Evolutionary conservation across 1,140 invertebrate species (phyloP), one percentile per base, ranked within the genome.

Genomic region (Ylistrum balloti): DNA sequence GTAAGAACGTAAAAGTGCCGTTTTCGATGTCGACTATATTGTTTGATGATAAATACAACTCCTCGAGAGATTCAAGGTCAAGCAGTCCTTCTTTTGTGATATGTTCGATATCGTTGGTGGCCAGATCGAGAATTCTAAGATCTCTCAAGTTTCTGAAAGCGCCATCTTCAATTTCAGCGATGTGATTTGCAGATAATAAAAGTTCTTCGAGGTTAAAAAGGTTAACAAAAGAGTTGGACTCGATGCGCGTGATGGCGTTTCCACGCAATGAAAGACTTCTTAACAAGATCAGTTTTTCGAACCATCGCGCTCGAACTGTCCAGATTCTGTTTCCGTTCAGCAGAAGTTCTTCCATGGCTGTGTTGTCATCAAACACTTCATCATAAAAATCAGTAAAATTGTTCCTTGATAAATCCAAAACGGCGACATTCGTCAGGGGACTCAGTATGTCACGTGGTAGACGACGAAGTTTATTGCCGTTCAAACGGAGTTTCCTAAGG

Each of bases 381-480:
- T 91, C 91, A 28, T 88, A 91, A 41, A 91, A 90, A 38, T 90
- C 89, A 0, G 91, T 90, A 17, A 91, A 86, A 45, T 91, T 91
- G 86, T 91, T 91, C 10, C 91, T 35, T 0, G 91, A 91, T 33
- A 91, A 35, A 56, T 91, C 91, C 35, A 91, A 88, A 9, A 90
- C 85, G 28, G 90, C 88, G n/a, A 91, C 85, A 22, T 91, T 85
- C 33, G 11, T 74, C 0, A 91, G 85, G 10, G 89, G 41, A 15
- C 86, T 86, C 17, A 91, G 86, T 1, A 90, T 48, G 38, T 91
- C 88, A 90, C 91, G 35, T 87, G 87, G 89, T 15, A 91, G 38
- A 32, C 45, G 45, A 56, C 87, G 45, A 74, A 91, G 33, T 85
- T 91, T 91, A 22, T 91, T 91, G 32, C 91, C 91, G 56, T 91